Conservation (phyloP, 2,113 vertebrate species). For the Elanoides forficatus region DNA sequence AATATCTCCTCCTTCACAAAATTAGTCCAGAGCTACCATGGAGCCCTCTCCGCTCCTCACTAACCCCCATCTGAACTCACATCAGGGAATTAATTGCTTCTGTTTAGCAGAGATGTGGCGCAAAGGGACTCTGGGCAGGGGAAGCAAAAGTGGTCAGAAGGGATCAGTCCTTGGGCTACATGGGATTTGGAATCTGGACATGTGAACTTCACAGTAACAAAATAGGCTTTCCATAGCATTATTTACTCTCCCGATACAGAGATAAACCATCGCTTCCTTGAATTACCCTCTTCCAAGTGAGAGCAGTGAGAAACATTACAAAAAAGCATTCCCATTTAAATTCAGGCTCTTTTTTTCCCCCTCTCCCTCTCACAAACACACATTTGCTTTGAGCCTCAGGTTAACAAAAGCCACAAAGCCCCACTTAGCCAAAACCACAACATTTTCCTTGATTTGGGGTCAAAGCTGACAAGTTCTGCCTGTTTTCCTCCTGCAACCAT, state of each 20-base stretch:
- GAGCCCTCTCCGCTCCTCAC: background rate
- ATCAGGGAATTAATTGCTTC: background rate
- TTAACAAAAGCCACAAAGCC: slow-evolving; percentile 57
- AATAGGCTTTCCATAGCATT: background rate
- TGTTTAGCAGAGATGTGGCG: background rate
- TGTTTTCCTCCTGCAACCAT: slow-evolving; percentile 41
- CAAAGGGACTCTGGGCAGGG: background rate
- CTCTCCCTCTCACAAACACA: background rate
- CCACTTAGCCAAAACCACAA: slow-evolving; percentile 59
- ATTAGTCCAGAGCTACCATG: background rate
- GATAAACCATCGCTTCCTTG: slow-evolving; percentile 22
- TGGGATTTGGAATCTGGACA: background rate
- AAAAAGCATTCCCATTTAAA: slow-evolving; percentile 50
- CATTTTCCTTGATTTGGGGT: slow-evolving; percentile 62
- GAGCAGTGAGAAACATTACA: slow-evolving; percentile 30
- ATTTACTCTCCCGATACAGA: slow-evolving; percentile 15
- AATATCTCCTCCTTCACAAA: background rate
- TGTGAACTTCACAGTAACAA: background rate
- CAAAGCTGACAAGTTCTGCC: slow-evolving; percentile 63
- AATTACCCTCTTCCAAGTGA: slow-evolving; percentile 7
- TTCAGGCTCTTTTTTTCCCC: background rate
- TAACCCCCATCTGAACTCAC: background rate
- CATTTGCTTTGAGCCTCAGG: slow-evolving; percentile 51
- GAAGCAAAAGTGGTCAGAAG: background rate
- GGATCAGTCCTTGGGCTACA: background rate